These are phyloP conservation scores for Okapia johnstoni DNA, from an alignment of 2,113 vertebrate species.

Conservation along the genomic window DNA sequence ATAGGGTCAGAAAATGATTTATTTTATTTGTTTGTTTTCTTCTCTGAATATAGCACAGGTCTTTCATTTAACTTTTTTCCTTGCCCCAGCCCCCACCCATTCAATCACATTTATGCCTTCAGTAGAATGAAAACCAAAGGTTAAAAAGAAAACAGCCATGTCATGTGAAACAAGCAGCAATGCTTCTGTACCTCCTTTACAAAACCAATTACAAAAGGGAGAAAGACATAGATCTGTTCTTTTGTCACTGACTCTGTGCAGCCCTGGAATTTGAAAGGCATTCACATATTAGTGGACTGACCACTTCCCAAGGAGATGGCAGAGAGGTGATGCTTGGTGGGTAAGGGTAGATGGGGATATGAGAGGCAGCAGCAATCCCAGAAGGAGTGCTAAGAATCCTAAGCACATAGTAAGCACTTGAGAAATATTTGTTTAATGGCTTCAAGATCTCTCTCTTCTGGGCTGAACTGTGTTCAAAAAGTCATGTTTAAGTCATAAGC, in stretches of 20 bases:
- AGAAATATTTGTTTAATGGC: neutral
- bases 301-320: neutral
- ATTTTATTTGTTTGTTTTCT: neutral
- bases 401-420: neutral
- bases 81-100: neutral
- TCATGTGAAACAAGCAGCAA: neutral
- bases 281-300: no score
- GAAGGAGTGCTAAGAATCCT: neutral
- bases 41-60: neutral
- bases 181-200: neutral
- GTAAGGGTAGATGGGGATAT: neutral
- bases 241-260: neutral
- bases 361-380: no score
- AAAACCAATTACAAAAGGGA: neutral
- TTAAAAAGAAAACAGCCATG: neutral
- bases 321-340: fast-evolving
- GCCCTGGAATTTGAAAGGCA: neutral
- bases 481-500: neutral
- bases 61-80: neutral
- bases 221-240: neutral
- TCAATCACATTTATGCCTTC: neutral
- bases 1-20: neutral
- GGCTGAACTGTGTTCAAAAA: neutral
- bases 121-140: neutral
- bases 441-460: neutral